These are phyloP conservation scores for Riparia riparia DNA, from an alignment of 2,113 vertebrate species.

Conservation along the genomic window DNA sequence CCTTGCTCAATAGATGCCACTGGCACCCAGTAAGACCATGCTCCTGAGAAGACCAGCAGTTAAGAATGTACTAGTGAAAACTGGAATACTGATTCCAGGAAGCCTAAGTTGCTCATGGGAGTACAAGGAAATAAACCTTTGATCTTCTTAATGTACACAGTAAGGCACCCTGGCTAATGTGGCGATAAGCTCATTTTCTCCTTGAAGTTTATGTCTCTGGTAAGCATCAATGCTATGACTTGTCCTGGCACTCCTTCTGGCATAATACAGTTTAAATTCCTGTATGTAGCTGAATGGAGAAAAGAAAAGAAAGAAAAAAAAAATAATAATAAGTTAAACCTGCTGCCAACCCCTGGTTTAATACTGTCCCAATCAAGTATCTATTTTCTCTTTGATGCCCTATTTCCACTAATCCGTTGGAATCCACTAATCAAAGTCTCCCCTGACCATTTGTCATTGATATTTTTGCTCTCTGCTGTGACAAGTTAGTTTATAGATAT, in stretches of 20 bases:
- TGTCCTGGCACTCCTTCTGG: not conserved
- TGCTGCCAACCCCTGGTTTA: not conserved
- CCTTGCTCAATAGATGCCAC: not conserved
- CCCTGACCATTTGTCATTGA: not conserved
- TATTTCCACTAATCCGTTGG: not conserved
- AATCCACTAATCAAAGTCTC: not conserved
- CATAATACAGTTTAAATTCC: not conserved
- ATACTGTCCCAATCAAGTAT: not conserved
- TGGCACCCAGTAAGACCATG: not conserved
- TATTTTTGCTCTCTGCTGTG: not conserved
- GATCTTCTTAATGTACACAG: not conserved
- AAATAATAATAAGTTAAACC: not conserved
- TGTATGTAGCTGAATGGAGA: not conserved
- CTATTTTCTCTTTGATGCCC: not conserved
- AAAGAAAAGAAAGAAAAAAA: not conserved
- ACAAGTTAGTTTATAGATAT: not conserved
- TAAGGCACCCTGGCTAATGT: not conserved
- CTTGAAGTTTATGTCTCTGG: not conserved
- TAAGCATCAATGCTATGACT: not conserved
- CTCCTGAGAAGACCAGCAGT: not conserved
- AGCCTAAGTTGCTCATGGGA: not conserved
- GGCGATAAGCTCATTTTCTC: not conserved
- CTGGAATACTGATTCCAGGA: not conserved
- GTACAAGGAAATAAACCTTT: not conserved
- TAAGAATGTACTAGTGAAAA: not conserved